These are phyloP conservation scores for Spinus olivaceus DNA, from an alignment of 2,797 vertebrate species.

Conservation along the genomic window DNA sequence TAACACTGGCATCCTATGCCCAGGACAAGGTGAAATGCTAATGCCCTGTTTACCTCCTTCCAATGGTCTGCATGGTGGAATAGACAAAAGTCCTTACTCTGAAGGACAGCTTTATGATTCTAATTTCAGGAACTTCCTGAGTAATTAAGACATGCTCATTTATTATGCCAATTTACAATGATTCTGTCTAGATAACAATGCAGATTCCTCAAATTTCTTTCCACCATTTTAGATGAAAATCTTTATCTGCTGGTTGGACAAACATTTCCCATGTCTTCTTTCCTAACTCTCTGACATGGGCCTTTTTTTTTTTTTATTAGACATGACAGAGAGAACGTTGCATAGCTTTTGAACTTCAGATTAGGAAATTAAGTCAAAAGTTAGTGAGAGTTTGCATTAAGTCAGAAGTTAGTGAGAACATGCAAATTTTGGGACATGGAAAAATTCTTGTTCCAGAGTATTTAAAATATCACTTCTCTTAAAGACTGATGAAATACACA, in stretches of 20 bases:
- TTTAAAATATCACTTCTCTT: not conserved
- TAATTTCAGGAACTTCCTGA: conserved; percentile 22
- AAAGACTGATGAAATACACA: not conserved
- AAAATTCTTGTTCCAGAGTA: not conserved
- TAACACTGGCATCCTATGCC: not conserved
- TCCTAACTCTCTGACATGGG: not conserved
- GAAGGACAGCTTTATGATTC: conserved; percentile 50
- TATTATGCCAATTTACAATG: conserved; percentile 34
- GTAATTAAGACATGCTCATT: conserved; percentile 33
- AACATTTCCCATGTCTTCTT: not conserved
- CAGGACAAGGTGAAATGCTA: conserved; percentile 44
- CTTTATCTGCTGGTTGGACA: not conserved
- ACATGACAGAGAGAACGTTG: not conserved
- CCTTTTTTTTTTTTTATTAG: not conserved
- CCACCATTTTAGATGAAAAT: not conserved
- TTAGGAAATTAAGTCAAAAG: not conserved
- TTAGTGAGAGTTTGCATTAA: not conserved
- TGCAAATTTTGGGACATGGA: not conserved
- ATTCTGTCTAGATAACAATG: conserved; percentile 8
- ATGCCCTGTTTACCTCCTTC: conserved; percentile 19
- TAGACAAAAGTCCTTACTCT: not conserved
- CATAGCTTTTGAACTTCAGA: not conserved
- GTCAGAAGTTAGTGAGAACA: not conserved
- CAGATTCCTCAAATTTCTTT: conserved; percentile 46
- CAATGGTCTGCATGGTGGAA: not conserved